Evolutionary conservation across 2,113 vertebrate genomes (phyloP), one percentile per base, ranked within the genome.

Genomic region (Lathamus discolor): DNA sequence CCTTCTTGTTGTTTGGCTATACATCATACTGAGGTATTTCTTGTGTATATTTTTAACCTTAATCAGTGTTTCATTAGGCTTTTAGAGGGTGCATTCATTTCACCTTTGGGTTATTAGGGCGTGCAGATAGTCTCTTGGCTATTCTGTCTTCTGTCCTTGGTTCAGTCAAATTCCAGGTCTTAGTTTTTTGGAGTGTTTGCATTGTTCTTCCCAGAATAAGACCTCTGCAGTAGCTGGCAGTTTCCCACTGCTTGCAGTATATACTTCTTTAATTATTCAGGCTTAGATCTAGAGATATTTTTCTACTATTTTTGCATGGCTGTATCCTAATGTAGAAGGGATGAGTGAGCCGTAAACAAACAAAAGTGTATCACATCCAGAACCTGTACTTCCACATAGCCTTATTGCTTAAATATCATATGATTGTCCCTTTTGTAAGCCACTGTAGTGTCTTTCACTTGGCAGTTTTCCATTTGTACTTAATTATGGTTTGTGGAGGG

Each of bases 311-410:
- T 97, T 96, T 96, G 92, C 89, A 76, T 80, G 92, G 73, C 78
- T 96, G 48, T 68, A 68, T 77, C 70, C 83, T 83, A 18, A 59
- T 74, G 85, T 78, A 68, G 82, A 93, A 81, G 66, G 84, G 72
- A 48, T 94, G 83, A 92, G 59, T 27, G 86, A 93, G 89, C 70
- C 85, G 78, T 93, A 95, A 96, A 93, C 88, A 87, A 94, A 93
- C 76, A 76, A 54, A 84, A 69, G 79, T 86, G 31, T 90, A 90
- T 75, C 88, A 18, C 90, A 63, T 81, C 74, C 78, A 94, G 89
- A 91, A 92, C 83, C 88, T 90, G 88, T 85, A 29, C 83, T 85
- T 75, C 88, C 90, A 87, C 68, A 52, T 63, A 79, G 75, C 67
- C 80, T 67, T 74, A 22, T 61, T 90, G 84, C 88, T 95, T 95